Percentiles rank a stretch among this genome's conserved stretches.
Conservation (phyloP, 23 tunicate genomes). For the Trididemnum miniatum region DNA sequence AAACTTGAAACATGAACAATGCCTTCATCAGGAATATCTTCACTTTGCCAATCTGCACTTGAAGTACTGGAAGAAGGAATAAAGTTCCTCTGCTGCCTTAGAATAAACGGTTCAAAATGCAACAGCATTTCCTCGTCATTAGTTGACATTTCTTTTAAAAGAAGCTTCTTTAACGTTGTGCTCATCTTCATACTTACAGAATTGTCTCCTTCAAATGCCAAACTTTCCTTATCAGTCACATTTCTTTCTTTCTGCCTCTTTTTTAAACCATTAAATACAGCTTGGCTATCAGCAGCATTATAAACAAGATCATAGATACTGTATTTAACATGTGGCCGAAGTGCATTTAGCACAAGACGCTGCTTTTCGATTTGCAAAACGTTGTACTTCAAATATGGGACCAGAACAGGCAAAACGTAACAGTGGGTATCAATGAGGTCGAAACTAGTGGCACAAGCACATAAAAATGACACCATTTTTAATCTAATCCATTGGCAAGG, state of each 20-base stretch:
- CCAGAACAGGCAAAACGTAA: slow-evolving; percentile 56
- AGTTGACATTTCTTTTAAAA: slow-evolving; percentile 44
- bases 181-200: background rate
- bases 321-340: slow-evolving; percentile 40
- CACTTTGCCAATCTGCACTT: slow-evolving; percentile 61
- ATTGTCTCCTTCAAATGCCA: background rate
- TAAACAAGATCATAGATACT: slow-evolving; percentile 59
- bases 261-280: slow-evolving; percentile 30
- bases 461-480: slow-evolving; percentile 74
- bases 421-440: slow-evolving; percentile 67
- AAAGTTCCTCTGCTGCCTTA: slow-evolving; percentile 26
- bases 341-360: slow-evolving; percentile 42
- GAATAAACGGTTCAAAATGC: slow-evolving; percentile 36
- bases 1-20: slow-evolving; percentile 32
- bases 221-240: background rate
- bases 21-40: slow-evolving; percentile 54
- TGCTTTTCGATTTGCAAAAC: slow-evolving; percentile 56
- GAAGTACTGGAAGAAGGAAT: background rate
- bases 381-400: slow-evolving; percentile 30
- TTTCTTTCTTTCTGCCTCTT: slow-evolving; percentile 15
- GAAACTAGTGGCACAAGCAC: slow-evolving; percentile 53
- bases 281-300: slow-evolving; percentile 27
- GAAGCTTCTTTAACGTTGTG: slow-evolving; percentile 24
- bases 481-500: slow-evolving; percentile 91
- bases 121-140: slow-evolving; percentile 58